Evolutionary conservation across 2,113 vertebrate species (phyloP), one percentile per base, ranked within the genome.

Genomic region (Ptilonorhynchus violaceus): DNA sequence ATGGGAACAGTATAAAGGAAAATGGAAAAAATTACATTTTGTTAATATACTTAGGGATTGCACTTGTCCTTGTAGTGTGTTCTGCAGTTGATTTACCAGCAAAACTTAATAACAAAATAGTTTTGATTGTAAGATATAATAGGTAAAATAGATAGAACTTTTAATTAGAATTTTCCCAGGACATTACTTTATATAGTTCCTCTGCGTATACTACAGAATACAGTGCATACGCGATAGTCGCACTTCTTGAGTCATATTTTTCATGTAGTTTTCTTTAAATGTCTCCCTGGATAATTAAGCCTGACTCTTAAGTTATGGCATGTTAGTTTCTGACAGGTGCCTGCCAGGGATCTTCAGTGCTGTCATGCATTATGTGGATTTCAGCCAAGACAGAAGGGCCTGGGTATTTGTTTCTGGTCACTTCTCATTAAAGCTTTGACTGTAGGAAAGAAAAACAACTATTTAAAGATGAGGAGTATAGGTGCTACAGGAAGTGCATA

Each of bases 281-380:
- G 97, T 95, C 97, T 97, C 95, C 94, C 97, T 96, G 83, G 92
- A 92, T 97, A 98, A 98, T 97, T 96, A 97, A 97, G 92, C 94
- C 92, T 97, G 97, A 97, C 96, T 97, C 92, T 93, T 97, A 91
- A 94, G 96, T 97, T 97, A 96, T 96, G 96, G 94, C 82, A 46
- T 96, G 95, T 97, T 96, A 96, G 93, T 89, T 98, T 98, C 95
- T 98, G 97, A 98, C 97, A 98, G 97, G 97, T 97, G 96, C 98
- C 97, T 91, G 91, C 97, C 96, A 98, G 97, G 97, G 97, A 97
- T 96, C 96, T 97, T 97, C 96, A 92, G 96, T 94, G 98, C 97
- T 97, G 96, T 98, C 97, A 79, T 95, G 96, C 97, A 96, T 97
- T 97, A 97, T 92, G 82, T 97, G 97, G 96, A 98, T 97, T 97